These are phyloP conservation scores for Bubo bubo DNA, from an alignment of 2,113 vertebrate species.

Conservation along the genomic window DNA sequence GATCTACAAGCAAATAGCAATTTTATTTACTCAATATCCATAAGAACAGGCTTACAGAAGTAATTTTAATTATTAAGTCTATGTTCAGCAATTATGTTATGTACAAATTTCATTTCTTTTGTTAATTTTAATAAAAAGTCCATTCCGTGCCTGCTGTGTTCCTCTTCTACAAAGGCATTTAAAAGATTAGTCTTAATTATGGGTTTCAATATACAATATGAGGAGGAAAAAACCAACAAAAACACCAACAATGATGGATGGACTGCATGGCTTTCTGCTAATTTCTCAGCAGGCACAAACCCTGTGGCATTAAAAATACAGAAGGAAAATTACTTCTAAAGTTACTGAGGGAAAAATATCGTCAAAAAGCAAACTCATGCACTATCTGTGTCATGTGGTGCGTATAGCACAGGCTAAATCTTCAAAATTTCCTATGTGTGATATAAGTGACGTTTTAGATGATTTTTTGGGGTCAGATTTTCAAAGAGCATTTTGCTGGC, in stretches of 20 bases:
- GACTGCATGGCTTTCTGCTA: background rate
- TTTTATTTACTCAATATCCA: slow-evolving; percentile 9
- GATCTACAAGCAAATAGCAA: background rate
- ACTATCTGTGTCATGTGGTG: background rate
- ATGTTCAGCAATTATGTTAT: slow-evolving; percentile 20
- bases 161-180: slow-evolving; percentile 23
- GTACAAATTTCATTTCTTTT: slow-evolving; percentile 39
- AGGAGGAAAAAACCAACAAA: background rate
- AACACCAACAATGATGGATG: slow-evolving; percentile 26
- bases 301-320: slow-evolving; percentile 1
- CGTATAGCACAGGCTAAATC: background rate
- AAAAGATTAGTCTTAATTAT: slow-evolving; percentile 55
- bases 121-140: slow-evolving; percentile 68
- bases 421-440: background rate
- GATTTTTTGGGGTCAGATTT: background rate
- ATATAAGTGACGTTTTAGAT: background rate
- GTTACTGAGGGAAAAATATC: background rate
- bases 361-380: background rate
- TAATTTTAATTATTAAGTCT: slow-evolving; percentile 49
- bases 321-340: background rate
- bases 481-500: background rate
- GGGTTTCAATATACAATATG: background rate
- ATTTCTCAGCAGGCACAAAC: slow-evolving; percentile 32
- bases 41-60: slow-evolving; percentile 5
- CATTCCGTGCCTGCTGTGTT: slow-evolving; percentile 9